Percentiles rank a stretch among this genome's conserved stretches.
These are phyloP conservation scores for Himalopsyche anomala DNA, from an alignment of 2,888 invertebrate genomes.

Conservation along the genomic window DNA sequence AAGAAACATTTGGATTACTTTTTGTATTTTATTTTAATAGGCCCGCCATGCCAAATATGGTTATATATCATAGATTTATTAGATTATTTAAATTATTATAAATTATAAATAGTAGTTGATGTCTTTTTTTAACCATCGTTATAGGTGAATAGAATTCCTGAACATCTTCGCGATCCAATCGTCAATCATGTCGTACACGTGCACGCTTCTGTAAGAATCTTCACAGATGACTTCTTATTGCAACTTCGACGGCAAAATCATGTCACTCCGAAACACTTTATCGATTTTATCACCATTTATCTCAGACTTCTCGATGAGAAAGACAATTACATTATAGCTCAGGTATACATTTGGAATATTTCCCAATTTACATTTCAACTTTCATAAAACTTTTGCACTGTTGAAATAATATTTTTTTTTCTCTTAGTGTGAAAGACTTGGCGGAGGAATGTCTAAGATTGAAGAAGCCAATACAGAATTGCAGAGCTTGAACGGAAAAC, in stretches of 20 bases:
- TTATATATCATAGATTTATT: too few relatives aligned
- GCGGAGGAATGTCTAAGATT: conserved; percentile 87
- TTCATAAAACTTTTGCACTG: neutral
- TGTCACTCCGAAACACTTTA: conserved; percentile 94
- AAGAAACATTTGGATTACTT: too few relatives aligned
- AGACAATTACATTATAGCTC: conserved; percentile 77
- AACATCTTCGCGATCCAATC: conserved; percentile 81
- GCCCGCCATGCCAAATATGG: too few relatives aligned
- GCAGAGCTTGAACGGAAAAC: conserved; percentile 85
- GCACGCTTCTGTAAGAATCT: conserved; percentile 84
- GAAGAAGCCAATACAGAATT: conserved; percentile 91
- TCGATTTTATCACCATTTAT: conserved; percentile 91
- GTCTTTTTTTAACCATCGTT: neutral
- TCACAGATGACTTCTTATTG: conserved; percentile 83
- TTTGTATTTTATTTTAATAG: too few relatives aligned
- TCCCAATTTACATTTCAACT: neutral
- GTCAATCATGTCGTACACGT: conserved; percentile 92
- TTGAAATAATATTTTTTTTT: neutral
- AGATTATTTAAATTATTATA: too few relatives aligned
- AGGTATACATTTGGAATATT: conserved; percentile 68
- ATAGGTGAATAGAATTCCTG: conserved; percentile 82
- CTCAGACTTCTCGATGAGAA: conserved; percentile 86
- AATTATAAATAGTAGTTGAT: neutral
- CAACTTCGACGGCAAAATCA: conserved; percentile 89
- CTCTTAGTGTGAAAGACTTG: conserved; percentile 81